Conservation (phyloP, 2,888 invertebrate species). For the Ennomos erosarius region DNA sequence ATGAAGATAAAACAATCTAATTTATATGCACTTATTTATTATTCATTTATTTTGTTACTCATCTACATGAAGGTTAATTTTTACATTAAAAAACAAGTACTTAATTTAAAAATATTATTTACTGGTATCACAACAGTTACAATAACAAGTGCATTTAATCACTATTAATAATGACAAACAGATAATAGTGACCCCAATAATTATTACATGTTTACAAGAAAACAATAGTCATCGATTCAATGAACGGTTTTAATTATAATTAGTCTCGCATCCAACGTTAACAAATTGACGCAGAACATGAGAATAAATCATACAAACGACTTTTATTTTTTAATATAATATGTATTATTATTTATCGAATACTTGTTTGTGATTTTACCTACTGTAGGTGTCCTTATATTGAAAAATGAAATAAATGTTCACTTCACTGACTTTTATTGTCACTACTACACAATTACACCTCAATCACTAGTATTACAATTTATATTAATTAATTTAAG, state of each 20-base stretch:
- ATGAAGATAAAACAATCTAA: too few species aligned
- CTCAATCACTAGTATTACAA: too few species aligned
- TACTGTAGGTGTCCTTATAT: too few species aligned
- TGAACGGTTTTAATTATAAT: conserved; percentile 3
- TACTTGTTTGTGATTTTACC: too few species aligned
- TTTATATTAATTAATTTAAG: too few species aligned
- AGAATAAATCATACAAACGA: conserved; percentile 3
- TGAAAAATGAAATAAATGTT: too few species aligned
- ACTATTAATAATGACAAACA: conserved; percentile 32
- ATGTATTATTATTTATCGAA: not conserved
- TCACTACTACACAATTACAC: too few species aligned
- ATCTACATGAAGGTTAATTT: not conserved
- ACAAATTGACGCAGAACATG: conserved; percentile 9
- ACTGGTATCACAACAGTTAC: conserved; percentile 6
- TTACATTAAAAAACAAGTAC: conserved; percentile 2
- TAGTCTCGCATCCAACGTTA: not conserved
- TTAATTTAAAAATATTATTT: conserved; percentile 10
- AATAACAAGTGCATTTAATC: conserved; percentile 27
- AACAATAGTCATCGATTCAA: conserved; percentile 15
- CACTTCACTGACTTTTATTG: too few species aligned
- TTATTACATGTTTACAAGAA: conserved; percentile 23
- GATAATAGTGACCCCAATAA: conserved; percentile 23
- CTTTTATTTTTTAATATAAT: conserved; percentile 6
- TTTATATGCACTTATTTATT: too few species aligned
- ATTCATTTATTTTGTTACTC: too few species aligned